Base-by-base conservation (phyloP, 2,888 invertebrate genomes). In the Hypolimnas misippus region DNA sequence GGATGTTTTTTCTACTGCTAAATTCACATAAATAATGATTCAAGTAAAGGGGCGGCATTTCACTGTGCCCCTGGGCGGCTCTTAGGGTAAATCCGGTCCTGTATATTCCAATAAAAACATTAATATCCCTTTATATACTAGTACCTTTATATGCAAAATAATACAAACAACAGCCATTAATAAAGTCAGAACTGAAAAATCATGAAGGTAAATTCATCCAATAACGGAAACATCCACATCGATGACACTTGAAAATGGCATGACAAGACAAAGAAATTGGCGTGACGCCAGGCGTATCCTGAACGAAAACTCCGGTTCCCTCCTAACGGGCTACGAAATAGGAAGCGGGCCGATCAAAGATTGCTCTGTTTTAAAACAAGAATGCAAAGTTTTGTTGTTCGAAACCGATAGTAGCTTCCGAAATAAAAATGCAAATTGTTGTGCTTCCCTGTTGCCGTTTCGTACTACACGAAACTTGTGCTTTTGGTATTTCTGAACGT, bases 191-290 rank as follows among this genome's bases (percentile, higher is more conserved):
- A 50, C 17, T 12, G 16, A 52, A 29, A 19, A 17, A 50, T 42
- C 42, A 44, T 50, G 42, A 52, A 59, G 21, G 44, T 44, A 53
- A 59, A 59, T 21, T 59, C 14, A 46, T 21, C 44, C 12, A 25
- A 14, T 85, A 83, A 86, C 79, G 78, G 79, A 82, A 81, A 83
- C 82, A 83, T 82, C 79, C 77, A 77, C 82, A 82, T 80, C 79
- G 79, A 82, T 79, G 80, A 80, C 82, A 84, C 82, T 83, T 78
- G 76, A 83, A 78, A 76, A 74, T 73, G 76, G 69, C 75, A 79
- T 81, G 82, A 82, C 82, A 82, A 86, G 88, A 88, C 87, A 87
- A 88, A 89, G 86, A 84, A 87, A 84, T 66, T 87, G 87, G 87
- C 87, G 68, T 63, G 40, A 65, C 72, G 84, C 87, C 86, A 87